Percentiles rank a stretch among this genome's conserved stretches.
These are phyloP conservation scores for Calephelis perditalis DNA, from an alignment of 2,888 invertebrate genomes.

Conservation along the genomic window DNA sequence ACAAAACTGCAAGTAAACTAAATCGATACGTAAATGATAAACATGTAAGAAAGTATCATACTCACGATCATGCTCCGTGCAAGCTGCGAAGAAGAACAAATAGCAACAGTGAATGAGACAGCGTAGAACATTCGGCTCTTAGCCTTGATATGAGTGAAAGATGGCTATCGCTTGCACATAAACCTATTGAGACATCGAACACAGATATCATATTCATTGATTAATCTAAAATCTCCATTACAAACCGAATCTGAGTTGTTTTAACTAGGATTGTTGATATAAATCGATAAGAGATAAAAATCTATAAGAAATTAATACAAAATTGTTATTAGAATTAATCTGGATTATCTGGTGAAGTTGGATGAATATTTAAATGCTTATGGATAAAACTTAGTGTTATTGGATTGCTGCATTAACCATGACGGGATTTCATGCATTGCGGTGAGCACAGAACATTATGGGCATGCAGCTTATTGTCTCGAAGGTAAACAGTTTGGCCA, in stretches of 20 bases:
- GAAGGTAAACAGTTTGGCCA: conserved; percentile 41
- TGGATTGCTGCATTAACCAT: conserved; percentile 36
- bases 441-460: conserved; percentile 42
- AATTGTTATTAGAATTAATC: no score
- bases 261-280: background rate
- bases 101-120: conserved; percentile 81
- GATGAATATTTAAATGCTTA: background rate
- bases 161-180: conserved; percentile 33
- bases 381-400: conserved; percentile 24
- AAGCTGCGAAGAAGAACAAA: conserved; percentile 85
- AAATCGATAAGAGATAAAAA: background rate
- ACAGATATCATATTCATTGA: conserved; percentile 14
- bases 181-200: conserved; percentile 25
- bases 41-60: conserved; percentile 68
- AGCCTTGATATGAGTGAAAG: conserved; percentile 48
- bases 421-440: conserved; percentile 53
- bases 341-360: background rate
- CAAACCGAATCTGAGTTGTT: background rate
- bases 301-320: no score
- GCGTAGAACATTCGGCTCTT: conserved; percentile 47
- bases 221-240: background rate
- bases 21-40: conserved; percentile 28
- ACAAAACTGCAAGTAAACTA: conserved; percentile 14
- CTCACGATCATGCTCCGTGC: conserved; percentile 95
- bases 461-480: conserved; percentile 55